Evolutionary conservation across 2,113 vertebrate genomes (phyloP).

Genomic region (Rattus norvegicus): GRCr8 NC_086031.1:51869501-51870000

Average conservation of each 20-base stretch:
- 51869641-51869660: constrained; percentile 28
- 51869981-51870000: neutral
- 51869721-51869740: constrained; percentile 73
- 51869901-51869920: neutral
- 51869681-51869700: neutral
- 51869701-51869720: constrained; percentile 70
- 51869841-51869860: constrained; percentile 35
- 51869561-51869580: neutral
- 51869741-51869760: constrained; percentile 73
- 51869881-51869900: neutral
- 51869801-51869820: neutral
- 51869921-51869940: neutral
- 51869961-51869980: neutral
- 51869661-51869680: neutral
- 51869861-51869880: neutral
- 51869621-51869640: neutral
- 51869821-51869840: neutral
- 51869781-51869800: constrained; percentile 54
- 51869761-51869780: constrained; percentile 62
- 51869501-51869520: neutral
- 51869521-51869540: constrained; percentile 42
- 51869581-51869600: constrained; percentile 7
- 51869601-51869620: neutral
- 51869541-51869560: constrained; percentile 18
- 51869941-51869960: neutral